Conservation (phyloP, 1,140 invertebrate genomes). For the Aphaenogaster rudis region DNA sequence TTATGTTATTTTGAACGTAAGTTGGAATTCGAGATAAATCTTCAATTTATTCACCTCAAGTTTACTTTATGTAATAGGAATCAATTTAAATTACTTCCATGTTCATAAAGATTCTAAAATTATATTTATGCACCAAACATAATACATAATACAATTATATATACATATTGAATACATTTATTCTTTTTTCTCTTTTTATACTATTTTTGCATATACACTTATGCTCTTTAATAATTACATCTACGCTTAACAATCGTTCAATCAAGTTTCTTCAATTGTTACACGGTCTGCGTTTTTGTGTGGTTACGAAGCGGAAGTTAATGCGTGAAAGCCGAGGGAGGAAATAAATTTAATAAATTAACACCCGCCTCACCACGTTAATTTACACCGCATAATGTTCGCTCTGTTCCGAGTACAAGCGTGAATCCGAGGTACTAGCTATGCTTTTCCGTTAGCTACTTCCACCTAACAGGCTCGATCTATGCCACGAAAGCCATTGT, state of each 20-base stretch:
- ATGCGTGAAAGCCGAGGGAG: background rate
- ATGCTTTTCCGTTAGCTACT: conserved; percentile 34
- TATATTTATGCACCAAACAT: background rate
- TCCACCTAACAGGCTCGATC: conserved; percentile 24
- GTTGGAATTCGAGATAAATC: background rate
- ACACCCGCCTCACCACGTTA: conserved; percentile 24
- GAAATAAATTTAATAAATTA: conserved; percentile 62
- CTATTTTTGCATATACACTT: background rate
- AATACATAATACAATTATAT: background rate
- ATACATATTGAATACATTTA: background rate
- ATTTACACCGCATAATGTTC: conserved; percentile 50
- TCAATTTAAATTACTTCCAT: background rate
- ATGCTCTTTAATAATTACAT: background rate
- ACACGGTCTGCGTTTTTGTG: background rate
- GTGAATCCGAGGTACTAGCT: conserved; percentile 20
- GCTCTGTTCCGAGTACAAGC: conserved; percentile 8
- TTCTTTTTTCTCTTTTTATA: background rate
- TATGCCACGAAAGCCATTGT: conserved; percentile 20
- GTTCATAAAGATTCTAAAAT: background rate
- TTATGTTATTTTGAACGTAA: background rate
- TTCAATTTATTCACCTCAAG: background rate
- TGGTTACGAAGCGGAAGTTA: conserved; percentile 22
- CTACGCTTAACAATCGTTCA: background rate
- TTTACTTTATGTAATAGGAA: background rate
- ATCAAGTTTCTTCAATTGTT: background rate